A percentile compares a stretch with the other conserved stretches of the same genome.
Conservation (phyloP, 2,888 invertebrate genomes). For the Callyntrura sp. region DNA sequence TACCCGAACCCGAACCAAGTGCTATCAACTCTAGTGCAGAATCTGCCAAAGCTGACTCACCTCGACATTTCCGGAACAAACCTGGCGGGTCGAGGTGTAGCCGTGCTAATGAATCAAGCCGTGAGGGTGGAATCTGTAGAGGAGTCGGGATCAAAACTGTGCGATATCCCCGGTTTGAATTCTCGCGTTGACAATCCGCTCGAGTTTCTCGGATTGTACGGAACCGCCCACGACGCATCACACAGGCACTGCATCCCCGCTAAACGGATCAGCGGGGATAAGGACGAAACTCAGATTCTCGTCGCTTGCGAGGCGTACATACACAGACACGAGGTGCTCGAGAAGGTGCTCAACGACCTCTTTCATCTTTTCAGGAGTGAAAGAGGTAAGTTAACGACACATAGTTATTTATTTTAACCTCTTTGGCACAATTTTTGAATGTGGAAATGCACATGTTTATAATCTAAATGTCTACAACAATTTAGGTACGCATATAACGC, state of each 20-base stretch:
- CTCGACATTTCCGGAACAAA: slow-evolving; percentile 99
- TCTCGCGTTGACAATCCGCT: slow-evolving; percentile 91
- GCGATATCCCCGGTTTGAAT: slow-evolving; percentile 95
- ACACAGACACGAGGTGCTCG: slow-evolving; percentile 93
- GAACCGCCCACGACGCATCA: slow-evolving; percentile 95
- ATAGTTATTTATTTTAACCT: too few relatives aligned
- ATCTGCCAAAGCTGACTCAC: slow-evolving; percentile 91
- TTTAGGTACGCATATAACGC: slow-evolving; percentile 86
- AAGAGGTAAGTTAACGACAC: slow-evolving; percentile 90
- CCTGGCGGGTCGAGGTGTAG: slow-evolving; percentile 92
- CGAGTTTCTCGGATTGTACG: slow-evolving; percentile 96
- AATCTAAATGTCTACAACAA: background rate
- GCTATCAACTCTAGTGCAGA: slow-evolving; percentile 90
- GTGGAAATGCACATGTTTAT: too few relatives aligned
- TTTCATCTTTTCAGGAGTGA: slow-evolving; percentile 95
- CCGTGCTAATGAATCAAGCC: slow-evolving; percentile 71
- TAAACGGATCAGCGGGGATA: slow-evolving; percentile 94
- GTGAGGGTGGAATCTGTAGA: slow-evolving; percentile 15
- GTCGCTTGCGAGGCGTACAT: slow-evolving; percentile 93
- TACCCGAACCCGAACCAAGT: slow-evolving; percentile 91
- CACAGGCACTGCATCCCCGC: slow-evolving; percentile 88
- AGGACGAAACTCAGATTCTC: slow-evolving; percentile 95
- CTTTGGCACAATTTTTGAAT: too few relatives aligned
- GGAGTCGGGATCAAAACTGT: slow-evolving; percentile 76
- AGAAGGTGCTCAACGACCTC: slow-evolving; percentile 95